A percentile compares a stretch with the other conserved stretches of the same genome.
Conservation (phyloP, 2,888 invertebrate genomes). For the Panzeria rudis region DNA sequence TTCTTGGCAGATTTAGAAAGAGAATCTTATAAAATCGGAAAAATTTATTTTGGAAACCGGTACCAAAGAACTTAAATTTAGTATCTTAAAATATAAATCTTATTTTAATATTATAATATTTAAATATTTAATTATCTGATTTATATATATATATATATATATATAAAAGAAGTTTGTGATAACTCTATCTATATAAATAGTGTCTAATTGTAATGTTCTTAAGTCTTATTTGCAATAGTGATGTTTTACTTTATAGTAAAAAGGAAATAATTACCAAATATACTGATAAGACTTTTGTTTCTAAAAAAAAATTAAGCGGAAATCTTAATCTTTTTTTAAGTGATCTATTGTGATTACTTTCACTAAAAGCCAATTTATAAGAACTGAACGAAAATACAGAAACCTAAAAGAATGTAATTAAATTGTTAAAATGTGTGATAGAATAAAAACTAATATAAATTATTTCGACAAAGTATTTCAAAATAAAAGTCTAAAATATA, state of each 20-base stretch:
- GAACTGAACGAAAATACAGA: too few relatives aligned
- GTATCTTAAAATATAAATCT: background rate
- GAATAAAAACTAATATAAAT: too few relatives aligned
- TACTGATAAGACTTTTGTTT: constrained; percentile 57
- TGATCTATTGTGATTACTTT: constrained; percentile 53
- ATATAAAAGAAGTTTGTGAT: background rate
- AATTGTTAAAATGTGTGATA: too few relatives aligned
- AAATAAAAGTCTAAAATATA: too few relatives aligned
- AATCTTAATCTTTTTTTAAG: constrained; percentile 34
- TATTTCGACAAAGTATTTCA: too few relatives aligned
- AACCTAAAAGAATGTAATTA: too few relatives aligned
- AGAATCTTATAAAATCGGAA: constrained; percentile 19
- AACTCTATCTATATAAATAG: too few relatives aligned
- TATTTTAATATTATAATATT: background rate
- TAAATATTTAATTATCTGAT: background rate
- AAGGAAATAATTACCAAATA: constrained; percentile 49
- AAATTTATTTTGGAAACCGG: constrained; percentile 44
- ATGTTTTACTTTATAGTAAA: constrained; percentile 38
- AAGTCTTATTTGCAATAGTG: constrained; percentile 3
- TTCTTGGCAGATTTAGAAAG: constrained; percentile 54
- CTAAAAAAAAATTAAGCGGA: constrained; percentile 27
- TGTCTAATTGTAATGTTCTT: background rate
- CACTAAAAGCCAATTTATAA: constrained; percentile 4
- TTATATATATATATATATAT: too few relatives aligned
- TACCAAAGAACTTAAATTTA: constrained; percentile 14